These are phyloP conservation scores for Ennomos quercinarius DNA, from an alignment of 2,888 invertebrate species.

Conservation along the genomic window DNA sequence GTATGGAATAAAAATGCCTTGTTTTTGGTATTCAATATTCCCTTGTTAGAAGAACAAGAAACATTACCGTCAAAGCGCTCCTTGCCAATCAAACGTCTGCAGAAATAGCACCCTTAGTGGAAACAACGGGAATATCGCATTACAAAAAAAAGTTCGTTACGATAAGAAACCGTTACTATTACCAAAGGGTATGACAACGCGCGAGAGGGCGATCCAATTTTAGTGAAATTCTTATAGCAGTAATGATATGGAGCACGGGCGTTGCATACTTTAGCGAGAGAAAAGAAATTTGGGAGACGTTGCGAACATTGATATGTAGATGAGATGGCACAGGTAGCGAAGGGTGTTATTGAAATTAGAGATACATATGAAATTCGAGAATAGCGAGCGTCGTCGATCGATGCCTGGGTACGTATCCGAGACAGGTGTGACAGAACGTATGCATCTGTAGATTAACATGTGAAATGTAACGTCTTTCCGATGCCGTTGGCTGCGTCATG, in stretches of 20 bases:
- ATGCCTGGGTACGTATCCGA: slow-evolving; percentile 46
- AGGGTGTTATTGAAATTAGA: slow-evolving; percentile 83
- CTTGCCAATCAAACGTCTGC: slow-evolving; percentile 67
- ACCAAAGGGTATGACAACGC: slow-evolving; percentile 81
- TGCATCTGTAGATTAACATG: slow-evolving; percentile 44
- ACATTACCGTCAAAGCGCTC: slow-evolving; percentile 69
- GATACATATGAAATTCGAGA: slow-evolving; percentile 78
- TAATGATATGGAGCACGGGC: slow-evolving; percentile 84
- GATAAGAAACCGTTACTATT: slow-evolving; percentile 83
- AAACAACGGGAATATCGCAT: slow-evolving; percentile 81
- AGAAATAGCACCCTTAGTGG: slow-evolving; percentile 77
- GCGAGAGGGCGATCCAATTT: slow-evolving; percentile 80
- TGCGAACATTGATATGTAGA: slow-evolving; percentile 83
- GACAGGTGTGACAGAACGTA: slow-evolving; percentile 52
- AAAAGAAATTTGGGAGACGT: slow-evolving; percentile 79
- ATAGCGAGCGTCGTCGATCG: slow-evolving; percentile 64
- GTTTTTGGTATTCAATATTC: slow-evolving; percentile 44
- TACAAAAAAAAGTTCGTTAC: slow-evolving; percentile 83
- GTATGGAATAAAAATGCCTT: slow-evolving; percentile 12
- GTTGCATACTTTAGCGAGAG: slow-evolving; percentile 79
- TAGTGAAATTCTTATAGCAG: slow-evolving; percentile 74
- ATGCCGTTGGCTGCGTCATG: slow-evolving; percentile 23
- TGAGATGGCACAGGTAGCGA: slow-evolving; percentile 80
- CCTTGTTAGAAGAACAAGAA: slow-evolving; percentile 59
- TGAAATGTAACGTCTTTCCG: slow-evolving; percentile 51